Evolutionary conservation across 2,888 invertebrate genomes (phyloP), one percentile per base, ranked within the genome.

Genomic region (Hylaea fasciaria): DNA sequence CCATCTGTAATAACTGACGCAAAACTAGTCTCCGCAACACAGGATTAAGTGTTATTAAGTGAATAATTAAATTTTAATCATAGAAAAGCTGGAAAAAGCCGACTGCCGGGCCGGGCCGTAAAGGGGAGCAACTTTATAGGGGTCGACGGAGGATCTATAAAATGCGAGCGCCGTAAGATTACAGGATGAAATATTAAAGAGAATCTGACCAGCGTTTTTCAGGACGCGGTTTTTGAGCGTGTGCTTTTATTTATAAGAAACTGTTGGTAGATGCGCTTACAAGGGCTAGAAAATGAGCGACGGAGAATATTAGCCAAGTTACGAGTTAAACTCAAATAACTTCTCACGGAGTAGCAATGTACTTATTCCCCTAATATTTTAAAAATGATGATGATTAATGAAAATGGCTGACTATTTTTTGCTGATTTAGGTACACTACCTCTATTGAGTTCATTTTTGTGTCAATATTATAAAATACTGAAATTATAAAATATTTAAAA

Each of bases 141-240:
- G 80, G 81, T 76, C 77, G 69, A 63, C 57, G 53, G 57, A 35
- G 60, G 68, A 17, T 68, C 77, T 76, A 82, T 82, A 82, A 85
- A 83, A 76, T 60, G 61, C 66, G 61, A 70, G 65, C 64, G 68
- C 62, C 62, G 75, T 68, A 65, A 77, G 78, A 83, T 83, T 81
- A 78, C 79, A 67, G 70, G 69, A 80, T 83, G 72, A 83, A 85
- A 85, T 81, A 83, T 85, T 85, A 74, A 83, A 76, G 70, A 72
- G 66, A 51, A 59, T 62, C 72, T 74, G 77, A 73, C 81, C 78
- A 60, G 68, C 69, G 53, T 46, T 61, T 52, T 62, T 44, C 41
- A 17, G 46, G 29, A 50, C 55, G 41, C 58, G 46, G n/a, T 53
- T 43, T 37, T 39, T 46, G 46, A 52, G 53, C 44, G 44, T 52